Conservation (phyloP, 1,140 invertebrate species). For the Drosophila repleta region DNA sequence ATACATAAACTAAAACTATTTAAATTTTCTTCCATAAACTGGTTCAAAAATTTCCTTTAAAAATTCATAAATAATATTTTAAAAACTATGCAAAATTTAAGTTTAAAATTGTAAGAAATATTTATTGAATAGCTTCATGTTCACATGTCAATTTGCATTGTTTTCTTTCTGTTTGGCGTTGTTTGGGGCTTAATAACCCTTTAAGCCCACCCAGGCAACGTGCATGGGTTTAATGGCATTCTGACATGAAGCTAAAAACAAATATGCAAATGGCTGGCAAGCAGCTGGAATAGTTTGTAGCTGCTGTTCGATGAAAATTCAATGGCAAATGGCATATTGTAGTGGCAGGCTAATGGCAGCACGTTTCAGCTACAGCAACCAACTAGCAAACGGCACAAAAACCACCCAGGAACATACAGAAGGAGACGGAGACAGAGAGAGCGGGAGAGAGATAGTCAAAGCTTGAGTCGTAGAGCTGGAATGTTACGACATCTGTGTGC, state of each 20-base stretch:
- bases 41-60: too few relatives aligned
- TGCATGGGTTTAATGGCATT: conserved; percentile 60
- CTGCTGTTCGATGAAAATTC: conserved; percentile 71
- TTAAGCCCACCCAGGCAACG: conserved; percentile 5
- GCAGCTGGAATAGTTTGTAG: conserved; percentile 64
- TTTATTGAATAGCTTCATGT: conserved; percentile 56
- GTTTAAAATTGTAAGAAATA: conserved; percentile 26
- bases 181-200: conserved; percentile 24
- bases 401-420: not conserved
- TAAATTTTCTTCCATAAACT: too few relatives aligned
- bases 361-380: conserved; percentile 43
- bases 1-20: too few relatives aligned
- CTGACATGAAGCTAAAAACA: conserved; percentile 72
- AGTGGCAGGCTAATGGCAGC: conserved; percentile 70
- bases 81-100: not conserved
- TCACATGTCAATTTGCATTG: conserved; percentile 73
- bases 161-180: conserved; percentile 27
- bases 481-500: conserved; percentile 1
- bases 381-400: conserved; percentile 6
- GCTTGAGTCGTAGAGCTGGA: conserved; percentile 2
- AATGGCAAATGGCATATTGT: conserved; percentile 74
- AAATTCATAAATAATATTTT: too few relatives aligned
- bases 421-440: not conserved
- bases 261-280: conserved; percentile 78
- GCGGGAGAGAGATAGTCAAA: not conserved